These are phyloP conservation scores for Labeo catla DNA, from an alignment of 2,113 vertebrate genomes.

Conservation along the genomic window DNA sequence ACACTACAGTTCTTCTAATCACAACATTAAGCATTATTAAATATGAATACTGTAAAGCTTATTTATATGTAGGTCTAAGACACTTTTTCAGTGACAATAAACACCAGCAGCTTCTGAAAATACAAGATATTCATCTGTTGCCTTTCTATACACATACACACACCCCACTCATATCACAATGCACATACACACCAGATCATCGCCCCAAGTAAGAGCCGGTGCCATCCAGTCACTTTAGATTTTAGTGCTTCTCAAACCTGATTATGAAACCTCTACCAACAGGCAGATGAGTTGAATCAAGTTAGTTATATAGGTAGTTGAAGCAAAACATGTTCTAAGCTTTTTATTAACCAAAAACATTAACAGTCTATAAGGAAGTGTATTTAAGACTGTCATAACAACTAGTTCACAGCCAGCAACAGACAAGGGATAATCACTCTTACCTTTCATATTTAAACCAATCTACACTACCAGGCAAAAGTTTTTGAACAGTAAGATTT, in stretches of 20 bases:
- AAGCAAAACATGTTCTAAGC: neutral
- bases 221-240: neutral
- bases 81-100: neutral
- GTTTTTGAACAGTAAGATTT: too few relatives aligned
- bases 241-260: neutral
- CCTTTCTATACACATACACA: neutral
- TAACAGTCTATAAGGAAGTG: too few relatives aligned
- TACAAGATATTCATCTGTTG: neutral
- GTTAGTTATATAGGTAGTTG: neutral
- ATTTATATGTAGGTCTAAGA: too few relatives aligned
- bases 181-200: neutral
- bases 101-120: neutral
- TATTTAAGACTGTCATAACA: too few relatives aligned
- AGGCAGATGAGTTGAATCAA: neutral
- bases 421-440: too few relatives aligned
- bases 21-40: too few relatives aligned
- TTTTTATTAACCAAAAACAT: neutral
- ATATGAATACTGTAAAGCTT: too few relatives aligned
- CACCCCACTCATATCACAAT: neutral
- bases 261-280: neutral
- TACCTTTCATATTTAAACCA: too few relatives aligned
- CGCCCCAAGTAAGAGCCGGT: neutral
- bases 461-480: too few relatives aligned
- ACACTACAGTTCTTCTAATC: too few relatives aligned
- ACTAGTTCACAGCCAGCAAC: too few relatives aligned